These are phyloP conservation scores for Podargus strigoides DNA, from an alignment of 2,797 vertebrate species.

Conservation along the genomic window DNA sequence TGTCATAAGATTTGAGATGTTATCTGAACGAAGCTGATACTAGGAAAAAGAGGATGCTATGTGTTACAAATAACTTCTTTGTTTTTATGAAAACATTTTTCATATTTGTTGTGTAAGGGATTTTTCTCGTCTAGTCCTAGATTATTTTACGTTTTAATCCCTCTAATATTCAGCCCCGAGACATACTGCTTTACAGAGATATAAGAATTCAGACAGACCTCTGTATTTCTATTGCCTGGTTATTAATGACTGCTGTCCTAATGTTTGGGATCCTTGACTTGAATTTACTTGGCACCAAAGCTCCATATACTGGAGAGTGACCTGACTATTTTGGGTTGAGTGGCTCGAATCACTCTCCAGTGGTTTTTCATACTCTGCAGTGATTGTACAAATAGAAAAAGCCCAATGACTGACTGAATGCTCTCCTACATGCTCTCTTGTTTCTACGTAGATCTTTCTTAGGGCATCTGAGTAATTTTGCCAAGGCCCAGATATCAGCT, in stretches of 20 bases:
- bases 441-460: neutral
- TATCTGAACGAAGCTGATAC: neutral
- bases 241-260: neutral
- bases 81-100: neutral
- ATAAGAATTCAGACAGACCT: neutral
- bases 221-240: neutral
- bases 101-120: neutral
- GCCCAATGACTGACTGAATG: neutral
- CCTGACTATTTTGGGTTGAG: neutral
- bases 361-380: neutral
- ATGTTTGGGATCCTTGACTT: neutral
- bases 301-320: neutral
- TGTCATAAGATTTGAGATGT: neutral
- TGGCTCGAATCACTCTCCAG: neutral
- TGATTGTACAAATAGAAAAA: neutral
- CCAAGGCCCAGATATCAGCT: neutral
- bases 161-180: neutral
- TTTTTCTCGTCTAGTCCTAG: neutral
- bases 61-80: neutral
- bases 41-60: neutral
- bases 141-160: neutral
- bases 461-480: neutral
- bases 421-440: neutral
- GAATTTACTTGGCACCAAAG: neutral
- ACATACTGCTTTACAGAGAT: neutral